Evolutionary conservation across 2,113 vertebrate species (phyloP), one percentile per base, ranked within the genome.

Genomic region (Cathartes aura): DNA sequence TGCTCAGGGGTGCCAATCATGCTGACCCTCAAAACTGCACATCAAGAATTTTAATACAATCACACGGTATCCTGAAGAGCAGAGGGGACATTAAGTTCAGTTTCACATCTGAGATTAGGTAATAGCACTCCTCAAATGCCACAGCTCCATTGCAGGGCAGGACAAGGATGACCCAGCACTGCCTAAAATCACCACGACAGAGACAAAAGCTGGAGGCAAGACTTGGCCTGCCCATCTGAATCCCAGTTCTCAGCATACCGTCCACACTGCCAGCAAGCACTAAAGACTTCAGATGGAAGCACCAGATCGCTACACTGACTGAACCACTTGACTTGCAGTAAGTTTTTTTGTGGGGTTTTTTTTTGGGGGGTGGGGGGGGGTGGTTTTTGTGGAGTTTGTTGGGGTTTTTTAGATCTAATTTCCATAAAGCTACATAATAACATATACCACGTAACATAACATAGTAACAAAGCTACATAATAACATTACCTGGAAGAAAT

Each of bases 401-500:
- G 16, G 3, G 3, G 8, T 4, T 36, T 52, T 68, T 73, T 20
- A 73, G 11, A 74, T 78, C 12, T 75, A 16, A 56, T 71, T 93
- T 72, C 40, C 36, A 52, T 59, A 95, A 86, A 59, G 52, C 12
- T 50, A n/a, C 14, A 42, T 26, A 82, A 81, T 17, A 84, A 95
- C 96, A 98, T 95, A 38, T 38, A 38, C 38, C 38, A 38, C 7
- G 38, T 38, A 38, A 38, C 38, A 38, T 38, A 38, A 38, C 38
- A 38, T 38, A 38, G 8, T 38, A 38, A 38, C 38, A 95, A 87
- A 59, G 52, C 12, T 50, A n/a, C 14, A 42, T 26, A 82, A 81
- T 17, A 84, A 95, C 96, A 98, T 95, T 98, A 99, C 99, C 99
- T 62, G 99, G 99, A 91, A 99, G 97, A 98, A 99, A 99, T 76